Percentiles rank a stretch among this genome's conserved stretches.
phyloP scores from a whole-genome alignment of 2,888 invertebrate genomes.

The Sarcophaga carnaria region DNA sequence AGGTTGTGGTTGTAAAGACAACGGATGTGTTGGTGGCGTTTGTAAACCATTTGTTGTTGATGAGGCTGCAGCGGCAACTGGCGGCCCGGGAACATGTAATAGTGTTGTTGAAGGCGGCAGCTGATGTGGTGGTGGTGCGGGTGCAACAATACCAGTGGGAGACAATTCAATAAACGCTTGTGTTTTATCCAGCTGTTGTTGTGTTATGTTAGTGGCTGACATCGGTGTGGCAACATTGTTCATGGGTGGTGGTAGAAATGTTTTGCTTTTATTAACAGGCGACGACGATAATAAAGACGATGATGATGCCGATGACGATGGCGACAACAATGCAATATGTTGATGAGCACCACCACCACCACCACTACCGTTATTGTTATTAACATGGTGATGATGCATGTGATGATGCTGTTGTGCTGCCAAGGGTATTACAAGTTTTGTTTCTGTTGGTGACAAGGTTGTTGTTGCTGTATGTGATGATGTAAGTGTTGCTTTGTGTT shows the following conservation, averaged over 20 bases:
- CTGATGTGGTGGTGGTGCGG: not conserved
- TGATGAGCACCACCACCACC: constrained; percentile 1
- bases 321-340: constrained; percentile 38
- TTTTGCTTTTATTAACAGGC: constrained; percentile 58
- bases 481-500: constrained; percentile 73
- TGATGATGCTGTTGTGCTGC: constrained; percentile 36
- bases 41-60: constrained; percentile 43
- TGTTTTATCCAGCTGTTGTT: constrained; percentile 41
- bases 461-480: constrained; percentile 75
- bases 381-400: constrained; percentile 38
- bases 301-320: not conserved
- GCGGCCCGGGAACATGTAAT: constrained; percentile 11
- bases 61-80: constrained; percentile 14
- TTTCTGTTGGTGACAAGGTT: constrained; percentile 75
- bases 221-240: constrained; percentile 50
- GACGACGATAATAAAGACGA: not conserved
- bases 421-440: constrained; percentile 74
- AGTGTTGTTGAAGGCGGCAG: constrained; percentile 12
- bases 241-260: constrained; percentile 57
- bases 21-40: constrained; percentile 46
- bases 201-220: constrained; percentile 34
- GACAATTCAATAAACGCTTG: constrained; percentile 55
- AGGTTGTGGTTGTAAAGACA: constrained; percentile 32
- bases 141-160: constrained; percentile 36
- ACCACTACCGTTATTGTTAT: constrained; percentile 54